Conservation (phyloP, 2,797 vertebrate species). For the Sebastiscus tertius region DNA sequence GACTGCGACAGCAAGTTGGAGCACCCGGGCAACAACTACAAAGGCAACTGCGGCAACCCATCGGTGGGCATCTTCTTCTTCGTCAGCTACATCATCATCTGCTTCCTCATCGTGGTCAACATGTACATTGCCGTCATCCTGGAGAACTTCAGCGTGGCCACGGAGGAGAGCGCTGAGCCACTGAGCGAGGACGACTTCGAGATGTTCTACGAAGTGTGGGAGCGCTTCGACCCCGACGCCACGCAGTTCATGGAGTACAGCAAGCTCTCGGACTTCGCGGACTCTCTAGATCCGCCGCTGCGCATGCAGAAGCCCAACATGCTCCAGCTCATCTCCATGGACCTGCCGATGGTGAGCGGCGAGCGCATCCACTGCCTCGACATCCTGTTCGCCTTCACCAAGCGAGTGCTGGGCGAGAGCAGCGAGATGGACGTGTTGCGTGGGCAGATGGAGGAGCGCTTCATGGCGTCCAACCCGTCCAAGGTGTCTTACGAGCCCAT, state of each 20-base stretch:
- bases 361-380: constrained; percentile 98
- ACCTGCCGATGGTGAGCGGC: constrained; percentile 96
- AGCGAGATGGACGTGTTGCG: constrained; percentile 94
- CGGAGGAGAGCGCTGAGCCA: constrained; percentile 95
- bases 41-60: constrained; percentile 93
- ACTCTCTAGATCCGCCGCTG: constrained; percentile 91
- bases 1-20: constrained; percentile 91
- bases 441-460: constrained; percentile 96
- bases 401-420: constrained; percentile 92
- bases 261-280: constrained; percentile 93
- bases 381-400: constrained; percentile 96
- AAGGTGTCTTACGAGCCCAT: constrained; percentile 98
- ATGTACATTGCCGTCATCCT: constrained; percentile 98
- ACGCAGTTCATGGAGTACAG: constrained; percentile 94
- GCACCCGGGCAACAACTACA: constrained; percentile 90
- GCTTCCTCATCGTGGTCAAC: constrained; percentile 96
- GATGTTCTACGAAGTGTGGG: constrained; percentile 99
- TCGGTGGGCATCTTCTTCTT: constrained; percentile 95
- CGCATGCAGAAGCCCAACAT: constrained; percentile 92
- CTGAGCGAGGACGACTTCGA: constrained; percentile 96
- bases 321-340: constrained; percentile 94
- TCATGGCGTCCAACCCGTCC: constrained; percentile 95
- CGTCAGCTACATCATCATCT: constrained; percentile 98
- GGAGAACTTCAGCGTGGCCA: constrained; percentile 97
- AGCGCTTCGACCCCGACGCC: constrained; percentile 94